A percentile compares a stretch with the other conserved stretches of the same genome.
phyloP scores from a whole-genome alignment of 2,888 invertebrate genomes.

The Epicampocera succincta region DNA sequence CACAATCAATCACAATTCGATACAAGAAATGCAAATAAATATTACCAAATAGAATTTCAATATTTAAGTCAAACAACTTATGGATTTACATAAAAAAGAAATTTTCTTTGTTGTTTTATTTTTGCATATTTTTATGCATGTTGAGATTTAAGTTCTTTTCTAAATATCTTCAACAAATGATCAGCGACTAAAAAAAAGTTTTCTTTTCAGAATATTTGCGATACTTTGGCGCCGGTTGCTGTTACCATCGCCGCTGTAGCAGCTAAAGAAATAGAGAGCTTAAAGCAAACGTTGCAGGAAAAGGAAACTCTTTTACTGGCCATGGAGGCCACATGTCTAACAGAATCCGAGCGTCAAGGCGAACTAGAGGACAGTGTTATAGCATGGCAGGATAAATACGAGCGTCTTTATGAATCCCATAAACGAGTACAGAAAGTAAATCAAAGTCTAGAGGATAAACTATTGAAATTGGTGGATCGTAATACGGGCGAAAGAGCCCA shows the following conservation, averaged over 20 bases:
- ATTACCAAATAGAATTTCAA: too few relatives aligned
- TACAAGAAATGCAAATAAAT: too few relatives aligned
- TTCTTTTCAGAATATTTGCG: slow-evolving; percentile 76
- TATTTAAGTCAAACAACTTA: too few relatives aligned
- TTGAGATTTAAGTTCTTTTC: too few relatives aligned
- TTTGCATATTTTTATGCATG: too few relatives aligned
- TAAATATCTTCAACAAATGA: too few relatives aligned
- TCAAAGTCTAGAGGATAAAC: slow-evolving; percentile 96
- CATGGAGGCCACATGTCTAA: slow-evolving; percentile 92
- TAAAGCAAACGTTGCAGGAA: slow-evolving; percentile 91
- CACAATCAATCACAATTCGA: too few relatives aligned
- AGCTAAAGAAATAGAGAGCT: slow-evolving; percentile 88
- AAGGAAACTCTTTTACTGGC: slow-evolving; percentile 91
- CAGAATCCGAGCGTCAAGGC: slow-evolving; percentile 89
- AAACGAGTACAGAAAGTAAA: slow-evolving; percentile 96
- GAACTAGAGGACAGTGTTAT: slow-evolving; percentile 91
- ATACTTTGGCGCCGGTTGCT: slow-evolving; percentile 88
- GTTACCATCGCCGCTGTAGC: slow-evolving; percentile 60
- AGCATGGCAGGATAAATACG: slow-evolving; percentile 96
- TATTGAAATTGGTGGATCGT: slow-evolving; percentile 94
- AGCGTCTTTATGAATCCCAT: slow-evolving; percentile 95
- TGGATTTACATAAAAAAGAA: too few relatives aligned
- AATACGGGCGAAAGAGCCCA: slow-evolving; percentile 94
- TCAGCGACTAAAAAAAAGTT: too few relatives aligned
- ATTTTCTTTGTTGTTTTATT: too few relatives aligned